Base-by-base conservation (phyloP, 2,797 vertebrate species). In the Adrianichthys oophorus region DNA sequence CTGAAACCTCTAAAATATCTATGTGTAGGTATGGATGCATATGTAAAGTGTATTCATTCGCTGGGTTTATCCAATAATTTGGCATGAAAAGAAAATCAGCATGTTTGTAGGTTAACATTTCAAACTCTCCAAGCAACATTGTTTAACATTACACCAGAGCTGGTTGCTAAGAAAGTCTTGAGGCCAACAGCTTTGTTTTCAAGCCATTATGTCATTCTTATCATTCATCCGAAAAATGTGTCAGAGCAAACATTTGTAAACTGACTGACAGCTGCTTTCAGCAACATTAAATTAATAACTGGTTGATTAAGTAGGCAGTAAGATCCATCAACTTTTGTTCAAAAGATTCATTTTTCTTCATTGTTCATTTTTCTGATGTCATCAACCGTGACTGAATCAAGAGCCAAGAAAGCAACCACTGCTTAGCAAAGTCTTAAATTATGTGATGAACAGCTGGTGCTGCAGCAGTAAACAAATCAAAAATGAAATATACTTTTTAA, bases 221-320 rank as follows among this genome's bases (percentile, higher is more conserved):
- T 14, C 12, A 43, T 24, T 18, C 21, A 47, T 57, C 29, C 4
- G 37, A 64, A 51, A 15, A 41, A 10, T 0, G 2, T 46, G 49
- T 57, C 41, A 62, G 23, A 56, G 47, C 18, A 4, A 41, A 37
- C 61, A 52, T 56, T 62, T 62, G 41, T 43, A 26, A 13, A 18
- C 16, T 62, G 62, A 64, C 23, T 19, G 51, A 54, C 55, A 42
- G 57, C 37, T 55, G 15, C 19, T 57, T 8, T 14, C 48, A 65
- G 67, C 48, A 65, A 42, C 51, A 71, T 62, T 65, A 68, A 55
- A 65, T 14, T 52, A 59, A 62, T 17, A 44, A 62, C 42, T 54
- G 41, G 52, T 44, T 44, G 63, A 46, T 23, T 26, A 23, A 52
- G 53, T 51, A 60, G 37, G 26, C 41, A 59, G 17, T 43, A 59